These are phyloP conservation scores for Nebria salina DNA, from an alignment of 2,888 invertebrate genomes.

Conservation along the genomic window DNA sequence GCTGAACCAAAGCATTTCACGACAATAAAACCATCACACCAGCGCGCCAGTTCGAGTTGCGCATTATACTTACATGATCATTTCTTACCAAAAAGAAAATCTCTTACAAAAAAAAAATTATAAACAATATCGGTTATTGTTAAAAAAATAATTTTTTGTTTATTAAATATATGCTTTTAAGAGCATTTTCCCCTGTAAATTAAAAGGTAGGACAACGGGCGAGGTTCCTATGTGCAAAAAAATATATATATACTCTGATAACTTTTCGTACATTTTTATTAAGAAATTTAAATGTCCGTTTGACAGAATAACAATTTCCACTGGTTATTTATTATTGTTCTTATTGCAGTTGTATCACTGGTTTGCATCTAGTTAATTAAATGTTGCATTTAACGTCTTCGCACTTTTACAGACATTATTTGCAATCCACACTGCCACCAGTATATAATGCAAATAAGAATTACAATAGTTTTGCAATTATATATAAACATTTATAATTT, in stretches of 20 bases:
- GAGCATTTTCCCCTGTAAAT: no score
- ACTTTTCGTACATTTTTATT: conserved; percentile 55
- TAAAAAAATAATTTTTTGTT: no score
- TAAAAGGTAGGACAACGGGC: no score
- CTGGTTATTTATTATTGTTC: conserved; percentile 30
- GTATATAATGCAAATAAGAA: conserved; percentile 38
- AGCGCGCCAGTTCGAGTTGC: no score
- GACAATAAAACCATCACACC: no score
- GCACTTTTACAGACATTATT: neutral
- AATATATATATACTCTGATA: neutral
- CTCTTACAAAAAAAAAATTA: no score
- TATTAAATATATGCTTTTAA: no score
- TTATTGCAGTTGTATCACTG: conserved; percentile 46
- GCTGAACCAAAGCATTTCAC: no score
- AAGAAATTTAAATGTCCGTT: conserved; percentile 61
- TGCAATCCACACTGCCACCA: conserved; percentile 38
- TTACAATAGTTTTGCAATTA: conserved; percentile 29
- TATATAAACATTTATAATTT: conserved; percentile 35
- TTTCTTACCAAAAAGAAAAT: no score
- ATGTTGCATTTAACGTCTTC: neutral
- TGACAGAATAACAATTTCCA: conserved; percentile 56
- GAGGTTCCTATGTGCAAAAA: no score
- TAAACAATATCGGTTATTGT: no score
- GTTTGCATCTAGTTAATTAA: neutral
- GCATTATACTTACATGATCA: no score